A percentile compares a stretch with the other conserved stretches of the same genome.
phyloP scores from a whole-genome alignment of 1,140 invertebrate genomes.

The Gonatopus flavifemur region DNA sequence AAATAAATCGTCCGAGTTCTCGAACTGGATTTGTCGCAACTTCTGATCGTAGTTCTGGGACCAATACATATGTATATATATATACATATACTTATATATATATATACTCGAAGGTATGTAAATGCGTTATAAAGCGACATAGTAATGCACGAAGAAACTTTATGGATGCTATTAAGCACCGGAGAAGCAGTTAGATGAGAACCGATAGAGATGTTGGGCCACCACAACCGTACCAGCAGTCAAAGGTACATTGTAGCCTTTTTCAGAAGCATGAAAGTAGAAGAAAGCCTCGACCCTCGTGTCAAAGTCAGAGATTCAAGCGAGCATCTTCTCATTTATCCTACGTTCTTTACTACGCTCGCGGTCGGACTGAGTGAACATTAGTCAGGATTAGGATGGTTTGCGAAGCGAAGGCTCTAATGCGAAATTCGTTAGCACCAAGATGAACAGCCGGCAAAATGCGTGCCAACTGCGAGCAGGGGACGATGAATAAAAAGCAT shows the following conservation, averaged over 20 bases:
- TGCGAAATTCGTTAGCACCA: conserved; percentile 29
- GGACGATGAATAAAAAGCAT: not conserved
- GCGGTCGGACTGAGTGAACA: conserved; percentile 11
- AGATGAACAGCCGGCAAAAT: conserved; percentile 12
- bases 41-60: too few species aligned
- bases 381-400: conserved; percentile 41
- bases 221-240: too few species aligned
- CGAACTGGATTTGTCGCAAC: too few species aligned
- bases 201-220: conserved; percentile 23
- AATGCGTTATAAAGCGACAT: too few species aligned
- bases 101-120: too few species aligned
- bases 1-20: too few species aligned
- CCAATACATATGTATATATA: too few species aligned
- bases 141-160: conserved; percentile 24
- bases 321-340: conserved; percentile 12
- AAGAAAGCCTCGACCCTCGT: too few species aligned
- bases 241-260: too few species aligned
- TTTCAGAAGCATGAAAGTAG: too few species aligned
- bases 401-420: conserved; percentile 9
- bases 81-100: too few species aligned
- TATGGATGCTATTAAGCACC: conserved; percentile 18
- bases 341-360: too few species aligned
- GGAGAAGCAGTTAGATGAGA: conserved; percentile 7
- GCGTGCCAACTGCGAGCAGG: not conserved
- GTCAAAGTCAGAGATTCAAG: conserved; percentile 16